Base-by-base conservation (phyloP, 2,797 vertebrate species). In the Betta splendens region DNA sequence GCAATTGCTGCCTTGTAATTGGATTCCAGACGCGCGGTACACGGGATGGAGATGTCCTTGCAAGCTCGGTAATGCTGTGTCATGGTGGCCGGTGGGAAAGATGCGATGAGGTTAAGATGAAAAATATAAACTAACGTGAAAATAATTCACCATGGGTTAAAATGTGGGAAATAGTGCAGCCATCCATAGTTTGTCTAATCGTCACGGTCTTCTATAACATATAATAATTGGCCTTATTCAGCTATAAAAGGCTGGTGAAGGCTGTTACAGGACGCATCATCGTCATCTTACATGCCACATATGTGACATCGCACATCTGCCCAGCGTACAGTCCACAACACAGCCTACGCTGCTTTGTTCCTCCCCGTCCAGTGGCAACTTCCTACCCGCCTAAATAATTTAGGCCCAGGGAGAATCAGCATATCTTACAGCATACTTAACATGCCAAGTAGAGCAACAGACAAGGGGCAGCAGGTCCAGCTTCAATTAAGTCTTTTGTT, bases 401-500 rank as follows among this genome's bases (percentile, higher is more conserved):
- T 91, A 97, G 81, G 54, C 87, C 75, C 62, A 90, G 93, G 84
- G 88, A 89, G 89, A 92, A 94, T 91, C 92, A 85, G 88, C 88
- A 93, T 91, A 94, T 94, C 93, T 95, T 92, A 93, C 90, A 88
- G 93, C 91, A 94, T 94, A 92, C 87, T 92, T 94, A 93, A 95
- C 94, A 93, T 91, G 94, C 93, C 93, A 94, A 84, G 91, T 91
- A 89, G 60, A 87, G 72, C 77, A 78, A 90, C 92, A 92, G 93
- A 87, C 91, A 88, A 89, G 91, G 88, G 86, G 88, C 92, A 89
- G 90, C 89, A 81, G 80, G 67, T 64, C 51, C 84, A 79, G 77
- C 93, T 94, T 95, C 95, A 95, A 92, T 95, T 95, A 95, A 93
- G 80, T 86, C 85, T 92, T 94, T 96, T 94, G 94, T 96, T 91